A percentile compares a stretch with the other conserved stretches of the same genome.
These are phyloP conservation scores for Drosophila cracens DNA, from an alignment of 2,888 invertebrate genomes.

Conservation along the genomic window DNA sequence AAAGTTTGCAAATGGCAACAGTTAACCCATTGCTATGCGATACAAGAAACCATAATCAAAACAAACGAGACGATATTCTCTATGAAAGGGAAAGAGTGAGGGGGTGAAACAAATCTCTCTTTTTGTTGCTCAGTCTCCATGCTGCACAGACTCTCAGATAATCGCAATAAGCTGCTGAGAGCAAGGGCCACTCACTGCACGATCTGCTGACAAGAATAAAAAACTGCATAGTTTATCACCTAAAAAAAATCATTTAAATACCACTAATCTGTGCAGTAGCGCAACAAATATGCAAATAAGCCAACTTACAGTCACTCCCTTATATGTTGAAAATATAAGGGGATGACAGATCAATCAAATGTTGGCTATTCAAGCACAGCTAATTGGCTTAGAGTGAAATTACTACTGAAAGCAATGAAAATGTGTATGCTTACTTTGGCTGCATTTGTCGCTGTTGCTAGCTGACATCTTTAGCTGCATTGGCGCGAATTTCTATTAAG, in stretches of 20 bases:
- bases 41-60: not conserved
- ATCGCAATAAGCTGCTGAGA: not conserved
- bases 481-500: not conserved
- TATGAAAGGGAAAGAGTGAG: not conserved
- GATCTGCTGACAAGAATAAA: not conserved
- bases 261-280: constrained; percentile 1
- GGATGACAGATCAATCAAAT: constrained; percentile 57
- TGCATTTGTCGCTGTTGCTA: not conserved
- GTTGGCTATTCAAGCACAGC: constrained; percentile 37
- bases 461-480: constrained; percentile 13
- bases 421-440: constrained; percentile 29
- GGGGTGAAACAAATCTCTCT: not conserved
- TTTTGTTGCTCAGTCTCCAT: not conserved
- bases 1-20: constrained; percentile 3
- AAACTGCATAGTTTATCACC: constrained; percentile 23
- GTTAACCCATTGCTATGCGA: constrained; percentile 6
- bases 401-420: not conserved
- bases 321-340: not conserved
- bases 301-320: not conserved
- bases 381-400: constrained; percentile 25
- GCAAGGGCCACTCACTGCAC: not conserved
- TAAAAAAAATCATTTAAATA: constrained; percentile 40
- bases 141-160: not conserved
- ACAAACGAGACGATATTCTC: not conserved
- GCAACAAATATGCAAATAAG: constrained; percentile 58